Conservation (phyloP, 2,113 vertebrate species). For the Brienomyrus longianalis region DNA sequence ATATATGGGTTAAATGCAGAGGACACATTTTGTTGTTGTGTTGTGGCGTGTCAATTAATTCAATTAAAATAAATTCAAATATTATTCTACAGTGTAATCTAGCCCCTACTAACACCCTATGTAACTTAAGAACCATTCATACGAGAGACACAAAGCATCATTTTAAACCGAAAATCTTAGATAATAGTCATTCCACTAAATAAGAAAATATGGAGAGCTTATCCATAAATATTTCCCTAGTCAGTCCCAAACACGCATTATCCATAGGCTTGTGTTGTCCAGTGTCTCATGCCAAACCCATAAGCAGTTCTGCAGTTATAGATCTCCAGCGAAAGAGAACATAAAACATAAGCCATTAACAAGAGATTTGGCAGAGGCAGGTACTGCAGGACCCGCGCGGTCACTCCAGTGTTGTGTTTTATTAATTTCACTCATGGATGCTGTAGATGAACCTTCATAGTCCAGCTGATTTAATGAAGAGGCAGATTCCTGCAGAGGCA, state of each 20-base stretch:
- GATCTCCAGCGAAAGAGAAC: background rate
- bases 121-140: background rate
- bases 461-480: conserved; percentile 27
- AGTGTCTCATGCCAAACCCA: background rate
- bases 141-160: background rate
- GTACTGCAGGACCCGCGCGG: background rate
- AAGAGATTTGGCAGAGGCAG: background rate
- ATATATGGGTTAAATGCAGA: too few species aligned
- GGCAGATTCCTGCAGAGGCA: conserved; percentile 20
- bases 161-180: background rate
- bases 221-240: background rate
- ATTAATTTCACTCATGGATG: conserved; percentile 6
- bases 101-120: background rate
- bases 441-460: background rate
- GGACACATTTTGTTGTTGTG: too few species aligned
- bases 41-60: too few species aligned
- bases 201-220: background rate
- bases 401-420: background rate
- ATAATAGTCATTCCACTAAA: background rate
- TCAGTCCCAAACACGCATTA: background rate
- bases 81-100: background rate
- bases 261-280: background rate
- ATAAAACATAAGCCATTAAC: background rate
- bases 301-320: background rate
- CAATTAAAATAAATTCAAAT: background rate